Evolutionary conservation across 2,113 vertebrate genomes (phyloP).

Genomic region (Trichechus manatus): DNA sequence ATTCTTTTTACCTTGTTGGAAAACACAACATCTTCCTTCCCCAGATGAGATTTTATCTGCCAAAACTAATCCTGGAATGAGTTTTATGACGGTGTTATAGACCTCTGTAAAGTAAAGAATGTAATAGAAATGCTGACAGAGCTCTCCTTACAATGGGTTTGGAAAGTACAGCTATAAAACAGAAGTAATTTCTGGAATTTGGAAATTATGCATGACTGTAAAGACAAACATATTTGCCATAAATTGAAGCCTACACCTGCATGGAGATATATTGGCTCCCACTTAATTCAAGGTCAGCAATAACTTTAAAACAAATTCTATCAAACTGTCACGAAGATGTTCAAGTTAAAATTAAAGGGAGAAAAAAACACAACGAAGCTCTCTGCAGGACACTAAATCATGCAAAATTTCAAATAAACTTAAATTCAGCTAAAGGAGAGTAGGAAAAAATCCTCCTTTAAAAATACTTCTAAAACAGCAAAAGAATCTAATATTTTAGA

Average conservation of each 20-base stretch:
- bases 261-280: background rate
- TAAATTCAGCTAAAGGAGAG: constrained; percentile 5
- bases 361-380: constrained; percentile 39
- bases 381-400: constrained; percentile 43
- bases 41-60: constrained; percentile 66
- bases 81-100: constrained; percentile 65
- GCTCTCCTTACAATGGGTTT: constrained; percentile 25
- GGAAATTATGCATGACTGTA: constrained; percentile 72
- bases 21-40: constrained; percentile 46
- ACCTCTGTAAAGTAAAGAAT: constrained; percentile 63
- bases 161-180: constrained; percentile 62
- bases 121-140: constrained; percentile 65
- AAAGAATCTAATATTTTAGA: background rate
- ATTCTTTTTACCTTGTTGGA: constrained; percentile 6
- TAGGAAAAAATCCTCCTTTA: background rate
- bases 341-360: constrained; percentile 67
- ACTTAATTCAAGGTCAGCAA: constrained; percentile 64
- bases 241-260: constrained; percentile 65
- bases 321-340: constrained; percentile 64
- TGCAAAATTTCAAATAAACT: constrained; percentile 60
- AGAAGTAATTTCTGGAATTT: constrained; percentile 74
- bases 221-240: constrained; percentile 72
- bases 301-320: constrained; percentile 71
- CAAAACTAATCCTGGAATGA: constrained; percentile 58
- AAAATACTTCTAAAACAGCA: background rate